Base-by-base conservation (phyloP, 2,888 invertebrate genomes). In the Tachina lurida region DNA sequence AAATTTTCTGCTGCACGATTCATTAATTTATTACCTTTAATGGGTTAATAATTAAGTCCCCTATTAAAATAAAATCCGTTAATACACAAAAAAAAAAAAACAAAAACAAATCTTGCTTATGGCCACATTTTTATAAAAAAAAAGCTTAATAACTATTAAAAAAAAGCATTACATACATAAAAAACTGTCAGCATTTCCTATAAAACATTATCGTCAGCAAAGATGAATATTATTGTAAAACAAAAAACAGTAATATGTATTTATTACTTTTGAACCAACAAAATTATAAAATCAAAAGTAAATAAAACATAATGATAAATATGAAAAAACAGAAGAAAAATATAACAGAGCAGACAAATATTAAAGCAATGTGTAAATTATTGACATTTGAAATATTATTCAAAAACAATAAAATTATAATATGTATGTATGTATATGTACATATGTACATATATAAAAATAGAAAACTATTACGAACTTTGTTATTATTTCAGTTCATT, bases 131-230 rank as follows among this genome's bases (percentile, higher is more conserved):
- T 62, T 15, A 60, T n/a, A 9, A 60, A 41, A 41, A 8, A 10
- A 17, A 10, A 17, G 9, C 17, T 13, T 45, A 43, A 56, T 22
- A 58, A 12, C 45, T 39, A 52, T 52, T 49, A 52, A 39, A 49
- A 67, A 41, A 56, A 71, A 58, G 47, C 39, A 47, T 74, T 47
- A 49, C 52, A 63, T 39, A 47, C 52, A 65, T 22, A 54, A 31
- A 54, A 52, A 65, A 60, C 12, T 10, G 75, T 79, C 79, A 84
- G 79, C 84, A 71, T 43, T 84, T 84, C 41, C 22, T 78, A 75
- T 43, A 75, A 78, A 78, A 54, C 43, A 56, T 75, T 63, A 58
- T 75, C 75, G 84, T 75, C 75, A 79, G 84, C 84, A 75, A 75
- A 75, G 70, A 65, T 79, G 47, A 39, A 71, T 47, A 65, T 45